A percentile compares a stretch with the other conserved stretches of the same genome.
phyloP scores from a whole-genome alignment of 1,140 invertebrate species.

The Saccostrea cuccullata region DNA sequence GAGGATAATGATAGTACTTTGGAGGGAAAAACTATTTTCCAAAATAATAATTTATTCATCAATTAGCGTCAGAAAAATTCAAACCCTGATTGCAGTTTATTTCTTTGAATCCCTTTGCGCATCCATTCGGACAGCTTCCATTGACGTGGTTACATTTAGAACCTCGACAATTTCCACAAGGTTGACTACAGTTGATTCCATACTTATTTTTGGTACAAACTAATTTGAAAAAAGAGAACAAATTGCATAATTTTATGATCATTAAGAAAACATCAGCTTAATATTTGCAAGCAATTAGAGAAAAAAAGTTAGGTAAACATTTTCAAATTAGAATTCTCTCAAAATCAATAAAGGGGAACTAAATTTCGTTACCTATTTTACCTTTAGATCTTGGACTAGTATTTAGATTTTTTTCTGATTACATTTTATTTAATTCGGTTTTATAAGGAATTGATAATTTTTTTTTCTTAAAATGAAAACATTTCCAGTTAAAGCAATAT shows the following conservation, averaged over 20 bases:
- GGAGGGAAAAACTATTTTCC: neutral
- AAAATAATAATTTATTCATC: neutral
- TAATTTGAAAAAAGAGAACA: neutral
- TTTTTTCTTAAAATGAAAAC: too few relatives aligned
- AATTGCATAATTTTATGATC: neutral
- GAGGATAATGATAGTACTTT: too few relatives aligned
- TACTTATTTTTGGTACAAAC: neutral
- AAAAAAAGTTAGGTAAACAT: too few relatives aligned
- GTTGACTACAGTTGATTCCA: neutral
- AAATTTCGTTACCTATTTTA: too few relatives aligned
- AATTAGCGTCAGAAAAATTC: neutral
- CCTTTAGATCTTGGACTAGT: too few relatives aligned
- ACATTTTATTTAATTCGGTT: too few relatives aligned
- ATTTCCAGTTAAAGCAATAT: too few relatives aligned
- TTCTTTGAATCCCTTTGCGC: neutral
- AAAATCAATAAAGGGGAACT: too few relatives aligned
- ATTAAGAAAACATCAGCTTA: neutral
- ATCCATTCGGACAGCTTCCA: neutral
- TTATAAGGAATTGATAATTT: too few relatives aligned
- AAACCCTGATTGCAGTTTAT: neutral
- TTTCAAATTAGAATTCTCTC: too few relatives aligned
- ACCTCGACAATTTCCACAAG: neutral
- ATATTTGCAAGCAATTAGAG: neutral
- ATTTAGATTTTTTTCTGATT: too few relatives aligned
- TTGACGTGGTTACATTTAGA: neutral